Evolutionary conservation across 2,888 invertebrate genomes (phyloP), one percentile per base, ranked within the genome.

Genomic region (Crocallis elinguaria): DNA sequence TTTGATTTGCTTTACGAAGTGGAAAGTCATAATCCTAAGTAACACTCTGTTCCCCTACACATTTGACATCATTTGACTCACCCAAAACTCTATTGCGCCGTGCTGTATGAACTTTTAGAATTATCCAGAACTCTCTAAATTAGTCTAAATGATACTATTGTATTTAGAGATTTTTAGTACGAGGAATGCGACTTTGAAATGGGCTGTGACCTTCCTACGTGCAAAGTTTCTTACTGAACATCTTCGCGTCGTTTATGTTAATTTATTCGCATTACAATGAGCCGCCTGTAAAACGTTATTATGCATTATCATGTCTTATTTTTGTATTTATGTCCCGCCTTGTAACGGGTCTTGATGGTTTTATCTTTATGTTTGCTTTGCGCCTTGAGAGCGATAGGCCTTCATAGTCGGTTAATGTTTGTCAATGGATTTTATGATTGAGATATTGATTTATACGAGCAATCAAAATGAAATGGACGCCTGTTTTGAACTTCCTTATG

Each of bases 261-360:
- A 88, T 88, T 83, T 86, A 88, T 87, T 86, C 78, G 81, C 83
- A 87, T 87, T 80, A 84, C 75, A 86, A 87, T 85, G 79, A 81
- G 78, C 74, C 73, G 77, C 73, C 75, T 76, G 73, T 82, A 76
- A 81, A 82, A 80, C 77, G 66, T 67, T 71, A 79, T 82, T 80
- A 79, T 81, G 75, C 73, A 82, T 80, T 82, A 79, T 80, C 74
- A 75, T 79, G 79, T 77, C 74, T 76, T 77, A 76, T 78, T 81
- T 78, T 77, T 75, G 62, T 76, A 69, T 69, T 72, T 71, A 69
- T 68, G 63, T 69, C 64, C 57, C 66, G 52, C 60, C 52, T 64
- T 64, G 66, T 69, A 69, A 69, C 67, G 57, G 64, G 41, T 55
- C 53, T 66, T 63, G 59, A 65, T 62, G 60, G 68, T 73, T 73